A percentile compares a stretch with the other conserved stretches of the same genome.
Conservation (phyloP, 2,113 vertebrate species). For the Podarcis raffonei region DNA sequence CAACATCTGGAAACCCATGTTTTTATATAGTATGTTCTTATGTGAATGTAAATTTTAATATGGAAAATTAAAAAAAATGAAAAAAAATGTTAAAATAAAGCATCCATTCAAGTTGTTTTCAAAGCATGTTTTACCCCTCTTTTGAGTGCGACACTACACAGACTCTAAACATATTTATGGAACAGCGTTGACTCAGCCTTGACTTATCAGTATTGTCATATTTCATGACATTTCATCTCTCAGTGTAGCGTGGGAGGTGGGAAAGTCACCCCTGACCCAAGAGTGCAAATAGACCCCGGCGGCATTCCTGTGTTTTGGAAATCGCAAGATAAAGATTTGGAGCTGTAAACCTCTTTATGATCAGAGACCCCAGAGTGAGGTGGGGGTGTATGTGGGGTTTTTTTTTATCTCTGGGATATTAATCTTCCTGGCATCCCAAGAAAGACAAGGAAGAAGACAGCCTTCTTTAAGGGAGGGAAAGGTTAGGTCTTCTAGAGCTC, state of each 20-base stretch:
- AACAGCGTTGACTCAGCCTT: conserved; percentile 13
- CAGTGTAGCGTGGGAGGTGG: conserved; percentile 39
- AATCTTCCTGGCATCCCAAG: conserved; percentile 57
- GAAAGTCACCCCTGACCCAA: conserved; percentile 60
- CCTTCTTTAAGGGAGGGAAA: conserved; percentile 55
- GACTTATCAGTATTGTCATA: conserved; percentile 45
- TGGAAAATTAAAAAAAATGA: no score
- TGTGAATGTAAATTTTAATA: no score
- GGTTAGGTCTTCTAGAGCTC: conserved; percentile 42
- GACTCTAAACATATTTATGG: conserved; percentile 27
- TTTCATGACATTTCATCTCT: conserved; percentile 61
- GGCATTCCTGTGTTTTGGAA: conserved; percentile 63
- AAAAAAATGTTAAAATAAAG: not conserved
- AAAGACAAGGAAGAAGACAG: conserved; percentile 14
- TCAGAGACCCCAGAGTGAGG: conserved; percentile 65
- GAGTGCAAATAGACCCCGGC: conserved; percentile 56
- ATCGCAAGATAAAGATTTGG: conserved; percentile 53
- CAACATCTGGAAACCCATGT: no score
- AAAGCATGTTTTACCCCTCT: conserved; percentile 31
- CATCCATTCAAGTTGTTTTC: not conserved
- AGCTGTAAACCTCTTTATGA: conserved; percentile 61
- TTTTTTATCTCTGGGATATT: conserved; percentile 32
- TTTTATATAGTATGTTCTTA: no score
- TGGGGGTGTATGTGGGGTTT: not conserved
- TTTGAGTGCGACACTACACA: conserved; percentile 40